Evolutionary conservation across 2,113 vertebrate genomes (phyloP).

Genomic region (Rhineura floridana): DNA sequence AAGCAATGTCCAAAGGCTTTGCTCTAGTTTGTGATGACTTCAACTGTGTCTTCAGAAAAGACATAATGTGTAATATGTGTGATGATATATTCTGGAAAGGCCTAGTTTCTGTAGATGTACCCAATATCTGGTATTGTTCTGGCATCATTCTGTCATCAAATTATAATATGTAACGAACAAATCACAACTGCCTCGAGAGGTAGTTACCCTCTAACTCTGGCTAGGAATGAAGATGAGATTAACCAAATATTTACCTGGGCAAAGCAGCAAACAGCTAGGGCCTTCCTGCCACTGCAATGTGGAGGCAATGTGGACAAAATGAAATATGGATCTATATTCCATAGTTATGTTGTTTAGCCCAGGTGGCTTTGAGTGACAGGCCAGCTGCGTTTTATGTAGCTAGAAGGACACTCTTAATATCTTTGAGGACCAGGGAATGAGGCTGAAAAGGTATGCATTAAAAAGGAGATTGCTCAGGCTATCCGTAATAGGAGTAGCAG

Average conservation of each 20-base stretch:
- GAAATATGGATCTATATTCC: too few relatives aligned
- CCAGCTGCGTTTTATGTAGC: neutral
- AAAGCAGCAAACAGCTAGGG: too few relatives aligned
- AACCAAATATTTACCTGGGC: too few relatives aligned
- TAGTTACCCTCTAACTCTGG: too few relatives aligned
- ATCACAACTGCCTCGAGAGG: too few relatives aligned
- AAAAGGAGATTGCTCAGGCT: neutral
- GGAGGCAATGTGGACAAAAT: too few relatives aligned
- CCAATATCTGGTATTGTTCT: neutral
- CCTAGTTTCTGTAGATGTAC: neutral
- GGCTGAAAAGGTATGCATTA: neutral
- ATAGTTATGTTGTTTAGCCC: too few relatives aligned
- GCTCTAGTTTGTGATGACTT: neutral
- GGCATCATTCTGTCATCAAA: neutral
- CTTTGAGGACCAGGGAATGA: neutral
- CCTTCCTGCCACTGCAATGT: too few relatives aligned
- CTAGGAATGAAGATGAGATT: too few relatives aligned
- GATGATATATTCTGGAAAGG: too few relatives aligned
- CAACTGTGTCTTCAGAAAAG: neutral
- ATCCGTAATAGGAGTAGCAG: neutral
- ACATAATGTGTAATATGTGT: neutral
- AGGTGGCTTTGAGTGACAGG: too few relatives aligned
- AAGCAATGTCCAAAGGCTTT: neutral
- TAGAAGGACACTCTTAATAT: neutral
- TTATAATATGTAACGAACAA: neutral